Conservation (phyloP, 2,797 vertebrate species). For the Galago senegalensis region DNA sequence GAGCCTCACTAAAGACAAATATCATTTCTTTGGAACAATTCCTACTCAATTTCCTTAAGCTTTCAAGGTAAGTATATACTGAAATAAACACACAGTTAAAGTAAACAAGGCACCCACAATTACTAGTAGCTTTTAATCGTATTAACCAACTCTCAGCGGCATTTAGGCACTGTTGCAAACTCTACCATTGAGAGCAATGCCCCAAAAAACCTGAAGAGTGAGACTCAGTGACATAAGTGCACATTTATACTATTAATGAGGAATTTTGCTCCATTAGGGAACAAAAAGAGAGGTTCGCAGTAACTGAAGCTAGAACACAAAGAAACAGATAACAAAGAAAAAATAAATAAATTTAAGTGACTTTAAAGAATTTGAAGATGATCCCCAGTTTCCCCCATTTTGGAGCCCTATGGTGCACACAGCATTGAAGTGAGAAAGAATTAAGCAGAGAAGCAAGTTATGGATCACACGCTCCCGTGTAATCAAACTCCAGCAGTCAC, state of each 20-base stretch:
- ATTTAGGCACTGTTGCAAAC: constrained; percentile 79
- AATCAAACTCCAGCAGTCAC: constrained; percentile 67
- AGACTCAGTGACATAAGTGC: constrained; percentile 75
- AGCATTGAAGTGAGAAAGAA: constrained; percentile 44
- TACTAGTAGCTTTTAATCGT: constrained; percentile 83
- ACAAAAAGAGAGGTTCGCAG: constrained; percentile 67
- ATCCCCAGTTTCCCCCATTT: constrained; percentile 21
- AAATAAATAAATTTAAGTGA: constrained; percentile 47
- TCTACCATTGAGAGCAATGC: constrained; percentile 82
- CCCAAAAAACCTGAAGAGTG: constrained; percentile 77
- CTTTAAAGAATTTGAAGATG: constrained; percentile 52
- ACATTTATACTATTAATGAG: constrained; percentile 83
- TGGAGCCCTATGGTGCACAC: neutral
- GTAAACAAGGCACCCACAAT: constrained; percentile 81
- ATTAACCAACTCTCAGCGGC: constrained; percentile 82
- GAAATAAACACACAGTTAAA: constrained; percentile 83
- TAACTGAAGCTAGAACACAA: constrained; percentile 67
- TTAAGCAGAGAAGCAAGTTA: neutral
- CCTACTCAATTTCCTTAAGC: constrained; percentile 78
- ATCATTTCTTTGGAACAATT: constrained; percentile 81
- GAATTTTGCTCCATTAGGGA: constrained; percentile 71
- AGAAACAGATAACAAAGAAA: constrained; percentile 59
- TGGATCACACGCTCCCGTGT: constrained; percentile 16
- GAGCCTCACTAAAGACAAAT: constrained; percentile 83
- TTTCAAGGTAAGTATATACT: constrained; percentile 84